Conservation (phyloP, 1,140 invertebrate genomes). For the Ptiloglossa arizonensis region DNA sequence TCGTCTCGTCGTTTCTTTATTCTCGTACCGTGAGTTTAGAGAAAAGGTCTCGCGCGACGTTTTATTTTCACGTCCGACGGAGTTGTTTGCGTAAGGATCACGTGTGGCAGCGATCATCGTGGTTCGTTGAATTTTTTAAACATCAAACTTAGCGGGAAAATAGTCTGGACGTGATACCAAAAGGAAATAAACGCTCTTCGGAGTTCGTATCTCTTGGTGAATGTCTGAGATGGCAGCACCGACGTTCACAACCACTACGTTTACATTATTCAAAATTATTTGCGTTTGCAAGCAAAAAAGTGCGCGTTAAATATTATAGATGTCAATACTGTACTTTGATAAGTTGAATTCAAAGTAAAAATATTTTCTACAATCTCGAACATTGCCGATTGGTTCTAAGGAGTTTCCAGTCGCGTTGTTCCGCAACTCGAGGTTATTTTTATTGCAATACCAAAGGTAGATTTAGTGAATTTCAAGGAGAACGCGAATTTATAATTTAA, state of each 20-base stretch:
- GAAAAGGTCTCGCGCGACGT: neutral
- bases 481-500: too few species aligned
- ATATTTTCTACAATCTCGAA: too few species aligned
- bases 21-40: neutral
- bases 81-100: neutral
- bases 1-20: neutral
- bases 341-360: too few species aligned
- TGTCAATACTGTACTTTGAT: too few species aligned
- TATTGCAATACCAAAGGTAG: too few species aligned
- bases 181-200: neutral
- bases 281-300: too few species aligned
- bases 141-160: neutral
- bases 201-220: neutral
- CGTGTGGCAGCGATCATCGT: neutral
- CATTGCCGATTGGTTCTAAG: too few species aligned
- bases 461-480: too few species aligned
- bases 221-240: neutral
- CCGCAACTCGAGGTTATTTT: too few species aligned
- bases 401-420: too few species aligned
- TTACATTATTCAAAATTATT: neutral
- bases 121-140: neutral
- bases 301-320: too few species aligned
- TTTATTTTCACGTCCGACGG: conserved; percentile 2
- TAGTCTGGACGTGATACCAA: neutral
- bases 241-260: neutral